phyloP scores from a whole-genome alignment of 2,888 invertebrate species.

The Platerodrilus igneus region DNA sequence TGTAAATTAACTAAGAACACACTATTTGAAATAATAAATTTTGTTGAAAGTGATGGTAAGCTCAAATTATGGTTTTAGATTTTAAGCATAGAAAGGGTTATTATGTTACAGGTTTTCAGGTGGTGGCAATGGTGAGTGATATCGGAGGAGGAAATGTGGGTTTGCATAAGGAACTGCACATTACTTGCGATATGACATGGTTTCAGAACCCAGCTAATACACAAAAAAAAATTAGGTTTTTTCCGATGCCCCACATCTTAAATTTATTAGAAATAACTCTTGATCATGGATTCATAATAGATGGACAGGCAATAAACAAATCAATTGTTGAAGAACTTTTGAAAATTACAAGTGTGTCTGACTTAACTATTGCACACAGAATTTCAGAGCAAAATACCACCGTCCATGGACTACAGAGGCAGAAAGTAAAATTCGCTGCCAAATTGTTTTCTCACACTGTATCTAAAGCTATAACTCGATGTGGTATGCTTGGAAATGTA shows the following conservation, averaged over 20 bases:
- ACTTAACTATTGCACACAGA: conserved; percentile 27
- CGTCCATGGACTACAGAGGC: conserved; percentile 10
- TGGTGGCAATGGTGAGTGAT: conserved; percentile 31
- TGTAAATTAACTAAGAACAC: conserved; percentile 25
- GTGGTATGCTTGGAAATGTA: conserved; percentile 20
- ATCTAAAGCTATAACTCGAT: conserved; percentile 22
- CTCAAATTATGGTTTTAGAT: conserved; percentile 7
- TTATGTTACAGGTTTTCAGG: conserved; percentile 29
- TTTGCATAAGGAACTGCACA: conserved; percentile 19
- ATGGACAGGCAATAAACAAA: conserved; percentile 22
- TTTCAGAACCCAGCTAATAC: conserved; percentile 24
- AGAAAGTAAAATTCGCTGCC: conserved; percentile 26
- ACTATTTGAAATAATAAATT: conserved; percentile 23
- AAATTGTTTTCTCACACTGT: conserved; percentile 30
- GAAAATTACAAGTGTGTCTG: conserved; percentile 18
- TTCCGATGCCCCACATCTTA: conserved; percentile 24
- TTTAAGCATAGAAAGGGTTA: no score
- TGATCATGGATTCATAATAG: conserved; percentile 22
- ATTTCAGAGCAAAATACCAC: conserved; percentile 16
- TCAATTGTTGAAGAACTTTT: conserved; percentile 16
- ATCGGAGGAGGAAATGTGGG: conserved; percentile 26
- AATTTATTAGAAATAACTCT: conserved; percentile 25
- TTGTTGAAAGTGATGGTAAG: conserved; percentile 21
- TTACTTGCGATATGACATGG: conserved; percentile 13
- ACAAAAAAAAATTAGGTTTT: no score